These are phyloP conservation scores for Syritta pipiens DNA, from an alignment of 2,888 invertebrate species.

Conservation along the genomic window DNA sequence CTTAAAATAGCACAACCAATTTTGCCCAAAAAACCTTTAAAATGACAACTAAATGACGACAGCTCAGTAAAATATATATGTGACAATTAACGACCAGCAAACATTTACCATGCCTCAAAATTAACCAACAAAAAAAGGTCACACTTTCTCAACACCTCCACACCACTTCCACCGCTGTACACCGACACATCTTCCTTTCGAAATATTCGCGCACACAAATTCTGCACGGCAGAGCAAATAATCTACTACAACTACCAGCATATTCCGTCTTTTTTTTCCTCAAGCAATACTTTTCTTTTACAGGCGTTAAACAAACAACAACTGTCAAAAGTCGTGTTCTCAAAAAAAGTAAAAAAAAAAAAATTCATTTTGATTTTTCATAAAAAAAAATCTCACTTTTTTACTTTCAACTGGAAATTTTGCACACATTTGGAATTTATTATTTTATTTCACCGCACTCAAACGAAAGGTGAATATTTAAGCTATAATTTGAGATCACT, in stretches of 20 bases:
- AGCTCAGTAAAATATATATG: no score
- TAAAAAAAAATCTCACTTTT: conserved; percentile 66
- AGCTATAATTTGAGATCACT: conserved; percentile 43
- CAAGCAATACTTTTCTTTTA: conserved; percentile 61
- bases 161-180: conserved; percentile 39
- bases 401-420: conserved; percentile 65
- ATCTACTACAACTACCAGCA: conserved; percentile 44
- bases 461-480: conserved; percentile 65
- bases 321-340: conserved; percentile 72
- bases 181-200: not conserved
- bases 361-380: conserved; percentile 66
- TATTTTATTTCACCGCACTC: conserved; percentile 52
- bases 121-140: no score
- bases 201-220: conserved; percentile 33
- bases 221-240: conserved; percentile 17
- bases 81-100: no score
- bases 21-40: no score
- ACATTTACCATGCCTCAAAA: no score
- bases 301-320: conserved; percentile 73
- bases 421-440: conserved; percentile 65
- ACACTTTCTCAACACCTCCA: no score
- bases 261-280: conserved; percentile 48
- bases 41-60: no score
- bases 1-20: no score
- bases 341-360: conserved; percentile 66